phyloP scores from a whole-genome alignment of 2,888 invertebrate species.

The Ceramica pisi region DNA sequence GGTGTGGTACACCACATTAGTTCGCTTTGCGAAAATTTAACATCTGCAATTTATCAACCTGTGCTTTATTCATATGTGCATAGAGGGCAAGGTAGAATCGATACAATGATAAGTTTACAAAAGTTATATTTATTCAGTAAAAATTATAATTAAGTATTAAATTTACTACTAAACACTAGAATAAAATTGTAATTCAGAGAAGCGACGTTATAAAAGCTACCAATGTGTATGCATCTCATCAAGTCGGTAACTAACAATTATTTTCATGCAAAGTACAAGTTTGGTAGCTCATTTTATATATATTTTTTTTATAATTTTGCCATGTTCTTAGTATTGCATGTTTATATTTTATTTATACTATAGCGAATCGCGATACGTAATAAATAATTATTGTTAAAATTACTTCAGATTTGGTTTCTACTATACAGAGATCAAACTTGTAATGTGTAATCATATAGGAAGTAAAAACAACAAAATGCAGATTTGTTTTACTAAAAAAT shows the following conservation, averaged over 20 bases:
- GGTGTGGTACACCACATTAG: conserved; percentile 31
- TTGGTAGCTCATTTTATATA: conserved; percentile 62
- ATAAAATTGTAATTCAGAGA: conserved; percentile 74
- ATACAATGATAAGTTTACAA: conserved; percentile 82
- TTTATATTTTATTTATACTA: conserved; percentile 69
- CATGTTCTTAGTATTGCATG: conserved; percentile 67
- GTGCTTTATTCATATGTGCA: conserved; percentile 67
- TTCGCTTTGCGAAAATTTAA: conserved; percentile 39
- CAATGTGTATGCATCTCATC: conserved; percentile 70
- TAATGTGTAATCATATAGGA: conserved; percentile 77
- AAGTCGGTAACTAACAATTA: conserved; percentile 80
- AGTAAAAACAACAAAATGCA: conserved; percentile 84
- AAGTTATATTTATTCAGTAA: conserved; percentile 83
- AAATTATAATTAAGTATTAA: conserved; percentile 82
- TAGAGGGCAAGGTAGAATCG: conserved; percentile 77
- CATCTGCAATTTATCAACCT: conserved; percentile 56
- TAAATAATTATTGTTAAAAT: conserved; percentile 74
- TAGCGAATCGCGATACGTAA: conserved; percentile 71
- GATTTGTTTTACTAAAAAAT: conserved; percentile 88
- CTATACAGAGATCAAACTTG: conserved; percentile 87
- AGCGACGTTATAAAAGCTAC: conserved; percentile 69
- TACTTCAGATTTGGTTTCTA: conserved; percentile 85
- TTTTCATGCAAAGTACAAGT: conserved; percentile 66
- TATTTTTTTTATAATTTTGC: conserved; percentile 72
- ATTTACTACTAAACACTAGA: conserved; percentile 84